Base-by-base conservation (phyloP, 2,113 vertebrate species). In the Petaurus breviceps region DNA sequence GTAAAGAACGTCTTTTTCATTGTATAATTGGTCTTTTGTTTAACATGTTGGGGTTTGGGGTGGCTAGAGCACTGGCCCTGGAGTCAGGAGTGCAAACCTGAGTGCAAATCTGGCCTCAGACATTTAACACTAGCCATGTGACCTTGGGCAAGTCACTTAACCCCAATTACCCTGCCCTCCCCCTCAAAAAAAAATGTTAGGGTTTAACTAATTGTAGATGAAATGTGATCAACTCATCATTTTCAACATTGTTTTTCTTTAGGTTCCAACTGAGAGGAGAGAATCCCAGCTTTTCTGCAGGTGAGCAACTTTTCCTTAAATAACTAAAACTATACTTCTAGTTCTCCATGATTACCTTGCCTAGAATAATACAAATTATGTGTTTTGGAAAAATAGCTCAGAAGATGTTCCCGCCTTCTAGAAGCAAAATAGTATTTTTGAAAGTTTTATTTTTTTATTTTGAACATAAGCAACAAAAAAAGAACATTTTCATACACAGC, bases 211-310 rank as follows among this genome's bases (percentile, higher is more conserved):
- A 68, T 12, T 61, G 9, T 61, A 61, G 19, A 2, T 26, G 54
- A 55, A 55, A 68, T 92, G 77, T 95, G 12, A 55, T 55, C 25
- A 55, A 55, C 8, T 55, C 24, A 55, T 55, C 54, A 26, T 55
- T 55, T 55, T 55, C 25, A 55, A 26, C 54, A 55, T 55, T 55
- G 47, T 93, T 92, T 97, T 94, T 96, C 1, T 98, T 51, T 97
- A 98, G 98, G 46, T 90, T 97, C 53, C 97, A 77, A 93, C 37
- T 90, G 54, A 92, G 94, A 90, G 91, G 57, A 96, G 98, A 97
- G 95, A 97, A 55, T 90, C 5, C 3, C 43, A 77, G 98, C 89
- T 98, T 96, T 97, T 98, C 97, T 98, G 61, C 97, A 98, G 99
- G 99, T 99, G 98, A 98, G 98, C 90, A 61, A 3, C 94, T 96